Evolutionary conservation across 2,888 invertebrate species (phyloP).

Genomic region (Temnothorax rugatulus): DNA sequence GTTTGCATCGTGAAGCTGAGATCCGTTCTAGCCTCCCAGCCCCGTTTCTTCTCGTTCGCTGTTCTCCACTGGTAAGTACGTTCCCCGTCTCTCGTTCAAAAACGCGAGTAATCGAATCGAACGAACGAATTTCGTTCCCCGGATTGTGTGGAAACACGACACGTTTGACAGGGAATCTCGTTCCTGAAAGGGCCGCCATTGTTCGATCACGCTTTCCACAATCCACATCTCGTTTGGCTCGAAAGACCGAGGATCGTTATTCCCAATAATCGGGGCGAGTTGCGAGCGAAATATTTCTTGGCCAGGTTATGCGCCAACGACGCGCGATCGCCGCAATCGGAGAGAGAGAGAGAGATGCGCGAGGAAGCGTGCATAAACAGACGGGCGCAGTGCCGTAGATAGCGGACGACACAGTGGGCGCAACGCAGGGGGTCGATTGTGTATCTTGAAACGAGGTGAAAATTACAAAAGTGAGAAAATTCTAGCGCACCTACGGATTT

Average conservation of each 20-base stretch:
- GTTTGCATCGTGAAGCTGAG: conserved; percentile 55
- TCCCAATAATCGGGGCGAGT: neutral
- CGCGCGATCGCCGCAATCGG: neutral
- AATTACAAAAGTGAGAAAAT: too few relatives aligned
- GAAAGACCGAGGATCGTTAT: neutral
- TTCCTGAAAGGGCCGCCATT: conserved; percentile 66
- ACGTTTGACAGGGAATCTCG: conserved; percentile 58
- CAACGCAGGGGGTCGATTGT: neutral
- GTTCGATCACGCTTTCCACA: neutral
- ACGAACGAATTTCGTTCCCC: neutral
- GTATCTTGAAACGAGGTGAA: too few relatives aligned
- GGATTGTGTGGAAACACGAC: neutral
- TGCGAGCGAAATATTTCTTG: neutral
- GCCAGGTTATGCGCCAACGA: conserved; percentile 24
- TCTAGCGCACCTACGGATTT: too few relatives aligned
- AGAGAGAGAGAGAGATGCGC: neutral
- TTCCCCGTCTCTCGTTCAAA: neutral
- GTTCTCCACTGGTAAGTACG: conserved; percentile 60
- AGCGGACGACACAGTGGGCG: too few relatives aligned
- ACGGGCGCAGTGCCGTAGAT: conserved; percentile 30
- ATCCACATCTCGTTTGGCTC: neutral
- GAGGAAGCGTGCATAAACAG: conserved; percentile 6
- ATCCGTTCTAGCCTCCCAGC: conserved; percentile 21
- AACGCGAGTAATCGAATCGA: neutral
- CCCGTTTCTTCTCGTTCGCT: conserved; percentile 12